Base-by-base conservation (phyloP, 2,797 vertebrate species). In the Xenentodon cancila region DNA sequence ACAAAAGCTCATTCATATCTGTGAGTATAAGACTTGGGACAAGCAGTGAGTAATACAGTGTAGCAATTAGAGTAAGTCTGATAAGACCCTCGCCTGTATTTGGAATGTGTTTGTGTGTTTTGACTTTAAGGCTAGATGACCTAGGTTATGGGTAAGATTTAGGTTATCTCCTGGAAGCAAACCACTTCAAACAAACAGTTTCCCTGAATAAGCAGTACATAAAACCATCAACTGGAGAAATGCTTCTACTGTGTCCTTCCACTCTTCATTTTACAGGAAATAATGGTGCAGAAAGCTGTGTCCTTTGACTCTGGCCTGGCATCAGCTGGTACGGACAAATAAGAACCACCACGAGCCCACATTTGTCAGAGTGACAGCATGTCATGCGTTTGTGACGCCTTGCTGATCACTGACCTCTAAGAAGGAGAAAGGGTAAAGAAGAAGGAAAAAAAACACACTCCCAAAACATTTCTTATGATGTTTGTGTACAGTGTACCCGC, bases 1-100 rank as follows among this genome's bases (percentile, higher is more conserved):
- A 92, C 88, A 91, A 89, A 87, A 87, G 83, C 85, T 68, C 81
- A 85, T 91, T 90, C 76, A 90, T 82, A 59, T 75, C 72, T 83
- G 82, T 64, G 64, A 64, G 59, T 72, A 77, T 56, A 80, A 79
- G 73, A 74, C 56, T 17, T 32, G 52, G 49, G 72, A 81, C 67
- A 81, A 86, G 85, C 79, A 75, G 58, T 73, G 68, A 60, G 73
- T 75, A 34, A 43, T n/a, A 74, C 54, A 44, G 34, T 20, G 47
- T 40, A 1, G 49, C 68, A 53, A 32, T 75, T 61, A 52, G 48
- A 52, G 16, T 46, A 37, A 84, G 68, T 64, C 60, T 54, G 42
- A 20, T 20, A 7, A 62, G 40, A 55, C 21, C 37, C 18, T 32
- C 20, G 59, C 30, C 51, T 73, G 40, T 72, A 62, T 51, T 40